Evolutionary conservation across 1,140 invertebrate species (phyloP).

Genomic region (Leptestheria dahalacensis): DNA sequence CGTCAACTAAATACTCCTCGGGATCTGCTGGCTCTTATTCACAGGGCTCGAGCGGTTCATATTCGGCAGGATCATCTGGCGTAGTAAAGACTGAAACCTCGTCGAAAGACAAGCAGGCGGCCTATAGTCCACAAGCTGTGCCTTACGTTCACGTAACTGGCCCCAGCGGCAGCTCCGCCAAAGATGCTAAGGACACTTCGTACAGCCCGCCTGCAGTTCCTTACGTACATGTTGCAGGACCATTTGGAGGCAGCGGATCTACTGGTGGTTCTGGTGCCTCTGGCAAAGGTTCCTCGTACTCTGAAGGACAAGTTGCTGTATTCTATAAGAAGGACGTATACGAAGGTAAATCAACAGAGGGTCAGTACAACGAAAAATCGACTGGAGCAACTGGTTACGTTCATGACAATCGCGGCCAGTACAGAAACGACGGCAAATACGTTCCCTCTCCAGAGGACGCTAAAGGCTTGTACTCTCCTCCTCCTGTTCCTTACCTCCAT

Average conservation of each 20-base stretch:
- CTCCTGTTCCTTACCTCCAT: not conserved
- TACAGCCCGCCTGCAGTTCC: not conserved
- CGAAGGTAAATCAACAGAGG: not conserved
- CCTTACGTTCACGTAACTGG: conserved; percentile 7
- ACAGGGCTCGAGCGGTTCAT: not conserved
- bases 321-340: not conserved
- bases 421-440: conserved; percentile 3
- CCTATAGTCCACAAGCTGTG: not conserved
- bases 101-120: not conserved
- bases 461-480: not conserved
- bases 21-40: not conserved
- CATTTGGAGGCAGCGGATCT: too few species aligned
- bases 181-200: not conserved
- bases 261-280: not conserved
- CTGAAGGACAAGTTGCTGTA: not conserved
- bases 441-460: not conserved
- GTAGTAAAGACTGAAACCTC: not conserved
- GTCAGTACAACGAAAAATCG: not conserved
- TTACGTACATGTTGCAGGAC: conserved; percentile 1
- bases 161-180: not conserved
- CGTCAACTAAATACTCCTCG: not conserved
- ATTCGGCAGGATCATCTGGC: too few species aligned
- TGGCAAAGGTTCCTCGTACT: not conserved
- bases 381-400: not conserved
- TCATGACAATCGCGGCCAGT: not conserved